phyloP scores from a whole-genome alignment of 2,113 vertebrate genomes.

The Murina feae region DNA sequence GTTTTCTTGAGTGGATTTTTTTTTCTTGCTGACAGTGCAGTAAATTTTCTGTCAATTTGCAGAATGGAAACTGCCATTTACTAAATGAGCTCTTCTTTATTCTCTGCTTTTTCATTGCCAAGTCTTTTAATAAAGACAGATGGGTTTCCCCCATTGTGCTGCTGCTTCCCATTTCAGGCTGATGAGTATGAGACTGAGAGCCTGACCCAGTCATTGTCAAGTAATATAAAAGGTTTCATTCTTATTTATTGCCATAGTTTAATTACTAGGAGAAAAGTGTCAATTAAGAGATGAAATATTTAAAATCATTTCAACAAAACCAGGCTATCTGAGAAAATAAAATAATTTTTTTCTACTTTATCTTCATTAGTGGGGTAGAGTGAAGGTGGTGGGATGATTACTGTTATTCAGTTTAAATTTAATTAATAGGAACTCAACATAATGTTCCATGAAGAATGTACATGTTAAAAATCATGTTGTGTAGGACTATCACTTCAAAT shows the following conservation, averaged over 20 bases:
- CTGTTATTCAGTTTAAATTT: conserved; percentile 11
- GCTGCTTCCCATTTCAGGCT: conserved; percentile 74
- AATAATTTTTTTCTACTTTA: conserved; percentile 3
- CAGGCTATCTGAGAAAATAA: conserved; percentile 10
- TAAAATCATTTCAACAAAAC: conserved; percentile 52
- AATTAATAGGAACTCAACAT: neutral
- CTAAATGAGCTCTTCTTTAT: conserved; percentile 72
- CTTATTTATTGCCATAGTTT: conserved; percentile 69
- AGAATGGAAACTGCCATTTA: conserved; percentile 70
- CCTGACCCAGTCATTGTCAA: conserved; percentile 65
- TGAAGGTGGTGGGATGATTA: neutral
- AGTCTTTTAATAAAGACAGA: conserved; percentile 77
- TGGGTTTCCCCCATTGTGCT: conserved; percentile 67
- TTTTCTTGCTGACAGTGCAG: conserved; percentile 70
- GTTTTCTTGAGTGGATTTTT: conserved; percentile 67
- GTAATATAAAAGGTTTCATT: conserved; percentile 52
- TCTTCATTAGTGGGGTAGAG: neutral
- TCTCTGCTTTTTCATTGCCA: conserved; percentile 72
- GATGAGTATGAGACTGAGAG: conserved; percentile 71
- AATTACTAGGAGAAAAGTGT: conserved; percentile 58
- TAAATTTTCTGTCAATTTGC: conserved; percentile 76
- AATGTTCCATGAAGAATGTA: neutral
- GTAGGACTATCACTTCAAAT: neutral
- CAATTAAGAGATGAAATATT: conserved; percentile 53
- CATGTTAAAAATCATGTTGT: neutral